A percentile compares a stretch with the other conserved stretches of the same genome.
Conservation (phyloP, 2,113 vertebrate genomes). For the Proteles cristata region DNA sequence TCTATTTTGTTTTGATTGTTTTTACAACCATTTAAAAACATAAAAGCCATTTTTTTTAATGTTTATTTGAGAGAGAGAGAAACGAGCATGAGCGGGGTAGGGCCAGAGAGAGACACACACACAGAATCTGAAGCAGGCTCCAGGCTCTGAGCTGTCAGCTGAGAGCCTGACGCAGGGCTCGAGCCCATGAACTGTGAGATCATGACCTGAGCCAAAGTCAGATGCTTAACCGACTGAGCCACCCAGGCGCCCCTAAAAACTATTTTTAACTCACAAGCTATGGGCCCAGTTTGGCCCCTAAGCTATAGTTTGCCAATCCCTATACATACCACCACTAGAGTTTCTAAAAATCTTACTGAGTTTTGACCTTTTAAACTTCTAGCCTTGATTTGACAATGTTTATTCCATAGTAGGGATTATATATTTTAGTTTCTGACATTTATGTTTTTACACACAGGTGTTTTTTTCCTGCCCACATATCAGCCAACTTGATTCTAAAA, state of each 20-base stretch:
- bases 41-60: not conserved
- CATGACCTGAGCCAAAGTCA: not conserved
- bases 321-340: not conserved
- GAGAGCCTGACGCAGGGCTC: not conserved
- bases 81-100: not conserved
- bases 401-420: not conserved
- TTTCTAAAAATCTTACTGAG: not conserved
- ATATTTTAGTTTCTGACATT: not conserved
- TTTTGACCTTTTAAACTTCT: constrained; percentile 1
- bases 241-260: not conserved
- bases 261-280: not conserved
- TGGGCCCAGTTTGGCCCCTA: not conserved
- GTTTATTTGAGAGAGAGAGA: not conserved
- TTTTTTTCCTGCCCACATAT: not conserved
- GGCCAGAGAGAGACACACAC: not conserved
- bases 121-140: not conserved
- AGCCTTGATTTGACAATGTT: not conserved
- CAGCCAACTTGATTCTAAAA: constrained; percentile 24
- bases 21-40: not conserved
- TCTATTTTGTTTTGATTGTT: not conserved
- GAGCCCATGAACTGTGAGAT: not conserved
- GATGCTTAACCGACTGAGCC: not conserved
- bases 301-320: not conserved
- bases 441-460: not conserved
- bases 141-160: not conserved